Base-by-base conservation (phyloP, 1,140 invertebrate species). In the Lasioglossum baleicum region DNA sequence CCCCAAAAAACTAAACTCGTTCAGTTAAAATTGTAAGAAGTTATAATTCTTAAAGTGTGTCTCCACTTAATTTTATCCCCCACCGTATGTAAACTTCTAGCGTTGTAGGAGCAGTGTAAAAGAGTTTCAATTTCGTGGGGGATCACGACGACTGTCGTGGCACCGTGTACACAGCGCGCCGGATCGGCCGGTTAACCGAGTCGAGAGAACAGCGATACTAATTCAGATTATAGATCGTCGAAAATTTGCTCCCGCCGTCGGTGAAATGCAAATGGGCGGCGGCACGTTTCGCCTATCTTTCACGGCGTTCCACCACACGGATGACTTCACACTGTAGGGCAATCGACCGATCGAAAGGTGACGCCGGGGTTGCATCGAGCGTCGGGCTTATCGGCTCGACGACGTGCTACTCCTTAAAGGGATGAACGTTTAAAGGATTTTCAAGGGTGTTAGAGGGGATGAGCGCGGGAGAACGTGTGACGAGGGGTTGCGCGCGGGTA, bases 341-440 rank as follows among this genome's bases (percentile, higher is more conserved):
- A 48, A 82, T 85, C 61, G 75, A 84, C 31, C 72, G 75, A 86
- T 86, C 80, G 80, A 79, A 75, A 65, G 75, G 68, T 83, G 60
- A 71, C 64, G 60, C 40, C 65, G 64, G 48, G 60, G 83, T 42
- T 75, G 81, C 80, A 64, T 76, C 72, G 76, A 83, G 51, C 64
- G 76, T 76, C 75, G 56, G 56, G 73, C 81, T 86, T 85, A 85
- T 86, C 84, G 76, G 76, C 73, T 86, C 76, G 75, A 83, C 65
- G 69, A 79, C 81, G 75, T 75, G 75, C 83, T 83, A 26, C 83
- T 85, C 76, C 83, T 85, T 85, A 86, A 85, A 85, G 75, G 76
- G 84, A 82, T 83, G 83, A 88, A 81, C 87, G 83, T 86, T 88
- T 86, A 84, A 88, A 84, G 87, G 84, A 87, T 88, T 88, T 87